These are phyloP conservation scores for Macropodus opercularis DNA, from an alignment of 2,797 vertebrate genomes.

Conservation along the genomic window DNA sequence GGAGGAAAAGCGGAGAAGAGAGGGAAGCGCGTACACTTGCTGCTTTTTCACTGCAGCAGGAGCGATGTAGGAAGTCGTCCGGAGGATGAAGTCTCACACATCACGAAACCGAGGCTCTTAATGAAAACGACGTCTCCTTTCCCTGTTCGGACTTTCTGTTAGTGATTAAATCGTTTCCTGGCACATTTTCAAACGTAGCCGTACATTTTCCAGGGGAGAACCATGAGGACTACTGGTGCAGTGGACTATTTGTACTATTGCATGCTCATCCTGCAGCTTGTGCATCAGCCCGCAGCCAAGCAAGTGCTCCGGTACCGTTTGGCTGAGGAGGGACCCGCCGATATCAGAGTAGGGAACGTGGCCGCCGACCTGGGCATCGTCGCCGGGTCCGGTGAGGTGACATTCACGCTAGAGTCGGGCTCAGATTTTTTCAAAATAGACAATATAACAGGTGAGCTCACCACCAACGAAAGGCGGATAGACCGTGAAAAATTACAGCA, in stretches of 20 bases:
- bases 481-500: conserved; percentile 98
- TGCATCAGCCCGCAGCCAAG: conserved; percentile 91
- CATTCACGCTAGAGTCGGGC: conserved; percentile 96
- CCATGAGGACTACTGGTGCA: conserved; percentile 85
- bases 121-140: conserved; percentile 34
- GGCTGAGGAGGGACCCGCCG: conserved; percentile 95
- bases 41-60: conserved; percentile 72
- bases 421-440: conserved; percentile 98
- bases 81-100: conserved; percentile 75
- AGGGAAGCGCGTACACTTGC: conserved; percentile 61
- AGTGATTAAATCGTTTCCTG: conserved; percentile 28
- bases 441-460: conserved; percentile 97
- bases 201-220: conserved; percentile 58
- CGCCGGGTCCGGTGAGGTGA: conserved; percentile 93
- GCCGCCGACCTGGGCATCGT: conserved; percentile 93
- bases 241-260: conserved; percentile 88
- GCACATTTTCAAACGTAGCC: conserved; percentile 34
- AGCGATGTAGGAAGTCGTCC: conserved; percentile 69
- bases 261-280: conserved; percentile 87
- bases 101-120: conserved; percentile 58
- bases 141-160: conserved; percentile 28
- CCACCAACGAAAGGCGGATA: conserved; percentile 95
- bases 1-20: conserved; percentile 19
- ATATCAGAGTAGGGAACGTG: conserved; percentile 95
- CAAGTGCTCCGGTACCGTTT: conserved; percentile 94